Evolutionary conservation across 2,113 vertebrate species (phyloP).

Genomic region (Ciconia stormi): DNA sequence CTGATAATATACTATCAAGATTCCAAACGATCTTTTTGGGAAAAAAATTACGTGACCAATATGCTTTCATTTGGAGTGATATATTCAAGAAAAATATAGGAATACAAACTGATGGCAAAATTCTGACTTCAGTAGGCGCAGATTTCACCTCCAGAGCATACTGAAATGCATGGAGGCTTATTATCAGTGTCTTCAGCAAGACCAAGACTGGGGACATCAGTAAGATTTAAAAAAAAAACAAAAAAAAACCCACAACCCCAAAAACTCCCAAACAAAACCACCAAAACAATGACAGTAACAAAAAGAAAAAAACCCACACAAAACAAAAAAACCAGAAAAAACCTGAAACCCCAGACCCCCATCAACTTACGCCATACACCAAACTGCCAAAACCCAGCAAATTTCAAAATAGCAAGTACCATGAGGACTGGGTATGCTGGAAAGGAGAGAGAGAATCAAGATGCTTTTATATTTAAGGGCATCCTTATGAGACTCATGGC

Average conservation of each 20-base stretch:
- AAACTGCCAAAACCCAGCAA: not conserved
- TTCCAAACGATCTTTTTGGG: not conserved
- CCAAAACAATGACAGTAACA: not conserved
- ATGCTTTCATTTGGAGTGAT: not conserved
- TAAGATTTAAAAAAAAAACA: not conserved
- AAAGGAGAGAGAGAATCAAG: not conserved
- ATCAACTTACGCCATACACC: fast-evolving
- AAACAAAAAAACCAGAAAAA: not conserved
- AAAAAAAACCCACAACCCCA: not conserved
- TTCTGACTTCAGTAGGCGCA: not conserved
- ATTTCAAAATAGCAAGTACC: not conserved
- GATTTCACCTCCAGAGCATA: not conserved
- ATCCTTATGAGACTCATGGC: not conserved
- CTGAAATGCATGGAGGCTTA: not conserved
- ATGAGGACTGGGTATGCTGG: not conserved
- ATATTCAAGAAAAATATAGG: not conserved
- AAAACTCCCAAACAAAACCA: not conserved
- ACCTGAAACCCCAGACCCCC: not conserved
- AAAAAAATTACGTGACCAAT: not conserved
- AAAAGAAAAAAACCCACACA: not conserved
- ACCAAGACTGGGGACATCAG: not conserved
- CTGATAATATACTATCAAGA: not conserved
- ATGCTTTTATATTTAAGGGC: not conserved
- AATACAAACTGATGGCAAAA: not conserved
- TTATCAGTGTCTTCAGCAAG: not conserved